Base-by-base conservation (phyloP, 2,113 vertebrate genomes). In the Willisornis vidua region DNA sequence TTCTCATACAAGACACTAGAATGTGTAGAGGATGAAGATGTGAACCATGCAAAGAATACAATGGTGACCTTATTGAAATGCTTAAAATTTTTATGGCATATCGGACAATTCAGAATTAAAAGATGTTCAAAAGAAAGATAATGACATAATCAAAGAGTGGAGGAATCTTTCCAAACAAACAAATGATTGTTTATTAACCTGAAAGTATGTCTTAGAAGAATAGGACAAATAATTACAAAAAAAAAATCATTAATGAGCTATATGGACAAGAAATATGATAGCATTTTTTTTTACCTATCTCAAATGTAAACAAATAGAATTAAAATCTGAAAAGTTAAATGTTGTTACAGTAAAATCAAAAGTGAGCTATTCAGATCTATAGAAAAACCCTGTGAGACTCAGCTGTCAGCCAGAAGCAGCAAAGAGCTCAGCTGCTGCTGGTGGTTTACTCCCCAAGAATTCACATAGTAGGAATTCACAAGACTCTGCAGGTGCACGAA, bases 121-220 rank as follows among this genome's bases (percentile, higher is more conserved):
- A 74, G 2, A 19, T 24, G 8, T 20, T 73, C 0, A 14, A 29
- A 54, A 83, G 39, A 85, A 23, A 1, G 3, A 9, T 29, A 62
- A 20, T 13, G 7, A 2, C 3, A 7, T 5, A 0, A 41, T 2
- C 9, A 52, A 66, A 62, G 24, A 28, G 2, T 8, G 8, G 33
- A 83, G 5, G 24, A 72, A 76, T 65, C 58, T 76, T 79, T 80
- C 35, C 25, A 79, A 83, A 37, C 3, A 51, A 61, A n/a, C 4
- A n/a, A 79, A 68, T 2, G 2, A 51, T 51, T 70, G 2, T 2
- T n/a, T 80, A 65, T 77, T 29, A 48, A 14, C 4, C 2, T 66
- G 61, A 79, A 65, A 87, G 35, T n/a, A 43, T 8, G 2, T 51
- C 10, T 83, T 55, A 19, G 5, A 54, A 67, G 2, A 67, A 26